Evolutionary conservation across 2,888 invertebrate genomes (phyloP).

Genomic region (Cotesia congregata): DNA sequence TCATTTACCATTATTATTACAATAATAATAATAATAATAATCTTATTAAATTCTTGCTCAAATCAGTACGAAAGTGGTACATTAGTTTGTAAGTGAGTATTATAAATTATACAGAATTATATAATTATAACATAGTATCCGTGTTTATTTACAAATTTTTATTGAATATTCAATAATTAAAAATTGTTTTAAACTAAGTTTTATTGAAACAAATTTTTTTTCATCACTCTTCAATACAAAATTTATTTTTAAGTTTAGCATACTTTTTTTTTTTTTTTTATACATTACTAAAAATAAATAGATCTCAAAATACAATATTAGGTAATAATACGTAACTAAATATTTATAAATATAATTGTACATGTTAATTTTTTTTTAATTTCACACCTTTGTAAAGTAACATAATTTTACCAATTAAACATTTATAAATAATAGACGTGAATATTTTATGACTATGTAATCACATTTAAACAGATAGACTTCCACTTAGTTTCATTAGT

Average conservation of each 20-base stretch:
- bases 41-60: conserved; percentile 1
- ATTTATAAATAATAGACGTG: neutral
- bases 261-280: neutral
- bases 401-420: neutral
- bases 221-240: neutral
- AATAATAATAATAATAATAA: neutral
- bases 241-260: neutral
- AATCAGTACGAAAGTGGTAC: neutral
- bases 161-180: too few species aligned
- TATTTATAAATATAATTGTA: too few species aligned
- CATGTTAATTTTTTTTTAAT: neutral
- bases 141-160: too few species aligned
- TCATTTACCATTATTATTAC: neutral
- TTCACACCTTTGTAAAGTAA: neutral
- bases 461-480: neutral
- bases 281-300: neutral
- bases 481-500: neutral
- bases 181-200: neutral
- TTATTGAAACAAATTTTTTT: neutral
- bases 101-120: neutral
- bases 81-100: conserved; percentile 6
- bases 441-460: neutral
- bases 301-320: neutral
- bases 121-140: too few species aligned
- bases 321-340: neutral